Percentiles rank a stretch among this genome's conserved stretches.
Conservation (phyloP, 1,140 invertebrate genomes). For the Drosophila orena region DNA sequence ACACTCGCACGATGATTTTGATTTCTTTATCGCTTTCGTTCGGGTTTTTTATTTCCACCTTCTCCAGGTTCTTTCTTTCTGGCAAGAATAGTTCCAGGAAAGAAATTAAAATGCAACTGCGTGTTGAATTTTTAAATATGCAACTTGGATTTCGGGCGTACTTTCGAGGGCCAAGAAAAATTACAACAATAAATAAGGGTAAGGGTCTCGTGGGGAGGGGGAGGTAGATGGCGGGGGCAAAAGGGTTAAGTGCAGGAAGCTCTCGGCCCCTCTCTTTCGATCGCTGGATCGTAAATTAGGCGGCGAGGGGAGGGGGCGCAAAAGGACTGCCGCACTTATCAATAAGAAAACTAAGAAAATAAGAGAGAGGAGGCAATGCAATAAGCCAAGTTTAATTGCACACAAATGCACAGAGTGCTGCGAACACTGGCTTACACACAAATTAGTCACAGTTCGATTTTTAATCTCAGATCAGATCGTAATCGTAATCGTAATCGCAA, state of each 20-base stretch:
- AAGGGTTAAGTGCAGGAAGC: conserved; percentile 13
- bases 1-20: conserved; percentile 27
- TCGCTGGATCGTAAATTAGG: conserved; percentile 32
- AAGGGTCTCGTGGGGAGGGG: background rate
- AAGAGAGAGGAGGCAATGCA: conserved; percentile 22
- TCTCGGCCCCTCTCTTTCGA: conserved; percentile 4
- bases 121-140: conserved; percentile 69
- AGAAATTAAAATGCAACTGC: conserved; percentile 70
- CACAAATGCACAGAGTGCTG: conserved; percentile 4
- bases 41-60: conserved; percentile 4
- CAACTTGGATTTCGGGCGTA: conserved; percentile 30
- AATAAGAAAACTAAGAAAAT: conserved; percentile 12
- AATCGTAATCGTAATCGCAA: background rate
- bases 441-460: conserved; percentile 11
- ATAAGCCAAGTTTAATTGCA: conserved; percentile 25
- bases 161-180: conserved; percentile 29
- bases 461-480: conserved; percentile 12
- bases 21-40: conserved; percentile 46
- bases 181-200: conserved; percentile 58
- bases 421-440: conserved; percentile 1
- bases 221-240: too few species aligned
- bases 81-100: conserved; percentile 61
- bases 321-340: conserved; percentile 41
- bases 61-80: conserved; percentile 12
- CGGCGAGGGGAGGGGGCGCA: background rate